Percentiles rank a stretch among this genome's conserved stretches.
Evolutionary conservation across 2,888 invertebrate species (phyloP).

Genomic region (Heliconius cydno): DNA sequence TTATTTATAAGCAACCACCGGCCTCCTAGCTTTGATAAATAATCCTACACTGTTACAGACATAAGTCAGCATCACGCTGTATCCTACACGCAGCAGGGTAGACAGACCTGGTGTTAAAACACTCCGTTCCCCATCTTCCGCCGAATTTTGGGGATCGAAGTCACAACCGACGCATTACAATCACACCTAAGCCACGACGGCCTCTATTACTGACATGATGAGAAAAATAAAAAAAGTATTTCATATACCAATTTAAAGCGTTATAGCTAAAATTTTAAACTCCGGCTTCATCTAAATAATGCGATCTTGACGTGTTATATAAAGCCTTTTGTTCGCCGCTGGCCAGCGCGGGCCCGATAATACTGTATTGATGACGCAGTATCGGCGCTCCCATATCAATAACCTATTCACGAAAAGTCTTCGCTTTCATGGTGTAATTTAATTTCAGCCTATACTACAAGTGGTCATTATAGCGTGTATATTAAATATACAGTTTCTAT

Average conservation of each 20-base stretch:
- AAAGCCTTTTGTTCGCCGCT: conserved; percentile 61
- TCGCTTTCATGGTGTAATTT: conserved; percentile 71
- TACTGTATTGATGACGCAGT: conserved; percentile 69
- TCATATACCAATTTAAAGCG: conserved; percentile 4
- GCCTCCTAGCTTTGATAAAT: too few relatives aligned
- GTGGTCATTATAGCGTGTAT: conserved; percentile 63
- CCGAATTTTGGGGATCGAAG: too few relatives aligned
- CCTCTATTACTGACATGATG: background rate
- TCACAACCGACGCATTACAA: too few relatives aligned
- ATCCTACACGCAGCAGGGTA: too few relatives aligned
- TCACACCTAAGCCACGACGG: too few relatives aligned
- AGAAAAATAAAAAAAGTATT: background rate
- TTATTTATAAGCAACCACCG: too few relatives aligned
- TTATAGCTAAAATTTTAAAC: conserved; percentile 46
- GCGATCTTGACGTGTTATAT: conserved; percentile 54
- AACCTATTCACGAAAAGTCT: conserved; percentile 78
- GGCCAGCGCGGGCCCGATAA: conserved; percentile 54
- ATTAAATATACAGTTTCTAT: conserved; percentile 51
- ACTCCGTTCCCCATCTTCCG: too few relatives aligned
- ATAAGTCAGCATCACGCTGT: too few relatives aligned
- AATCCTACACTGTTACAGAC: too few relatives aligned
- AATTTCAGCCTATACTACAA: conserved; percentile 76
- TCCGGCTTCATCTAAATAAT: conserved; percentile 37
- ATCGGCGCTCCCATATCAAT: conserved; percentile 75
- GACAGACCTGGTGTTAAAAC: too few relatives aligned